These are phyloP conservation scores for Ceratotherium simum DNA, from an alignment of 2,113 vertebrate genomes.

Conservation along the genomic window DNA sequence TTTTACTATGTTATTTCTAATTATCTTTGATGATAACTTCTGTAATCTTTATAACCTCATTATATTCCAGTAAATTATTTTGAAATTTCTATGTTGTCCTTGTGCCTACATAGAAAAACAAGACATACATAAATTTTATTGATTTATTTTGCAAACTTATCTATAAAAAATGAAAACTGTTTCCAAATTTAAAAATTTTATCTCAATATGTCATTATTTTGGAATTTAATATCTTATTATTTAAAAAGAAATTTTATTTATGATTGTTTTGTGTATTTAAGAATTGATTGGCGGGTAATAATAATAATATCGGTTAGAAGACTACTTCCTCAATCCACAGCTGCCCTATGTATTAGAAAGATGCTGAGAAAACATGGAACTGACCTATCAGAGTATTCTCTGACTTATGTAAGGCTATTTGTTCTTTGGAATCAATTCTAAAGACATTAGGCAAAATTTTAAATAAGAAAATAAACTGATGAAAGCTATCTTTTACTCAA, in stretches of 20 bases:
- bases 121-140: background rate
- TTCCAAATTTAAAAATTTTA: background rate
- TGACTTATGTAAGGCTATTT: background rate
- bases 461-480: background rate
- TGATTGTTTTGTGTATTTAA: background rate
- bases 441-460: background rate
- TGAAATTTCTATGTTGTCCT: background rate
- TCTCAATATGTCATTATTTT: background rate
- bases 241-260: background rate
- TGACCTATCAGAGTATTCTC: background rate
- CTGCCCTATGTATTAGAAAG: background rate
- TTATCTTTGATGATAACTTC: background rate
- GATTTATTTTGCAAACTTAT: background rate
- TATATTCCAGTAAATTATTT: background rate
- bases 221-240: background rate
- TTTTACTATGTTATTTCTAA: too few species aligned
- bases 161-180: background rate
- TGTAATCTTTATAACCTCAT: background rate
- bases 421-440: background rate
- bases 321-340: background rate
- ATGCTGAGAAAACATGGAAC: background rate
- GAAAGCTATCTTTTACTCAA: background rate
- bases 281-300: background rate
- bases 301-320: background rate
- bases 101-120: background rate